Base-by-base conservation (phyloP, 2,113 vertebrate genomes). In the Hydrolagus affinis region DNA sequence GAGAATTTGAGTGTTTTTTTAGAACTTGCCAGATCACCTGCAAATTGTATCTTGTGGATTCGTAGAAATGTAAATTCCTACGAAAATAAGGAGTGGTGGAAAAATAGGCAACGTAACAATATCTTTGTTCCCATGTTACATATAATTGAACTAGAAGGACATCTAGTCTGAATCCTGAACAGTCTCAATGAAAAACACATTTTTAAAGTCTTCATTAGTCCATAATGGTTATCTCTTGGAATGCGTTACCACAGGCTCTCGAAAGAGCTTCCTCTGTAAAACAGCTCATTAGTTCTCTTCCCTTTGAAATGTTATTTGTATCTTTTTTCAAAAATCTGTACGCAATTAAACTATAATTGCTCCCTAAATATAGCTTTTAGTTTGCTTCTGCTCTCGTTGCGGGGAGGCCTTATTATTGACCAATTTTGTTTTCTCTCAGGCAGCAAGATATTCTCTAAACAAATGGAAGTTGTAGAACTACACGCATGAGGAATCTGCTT, bases 201-300 rank as follows among this genome's bases (percentile, higher is more conserved):
- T 83, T 83, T 17, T 28, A 21, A 68, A 83, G 78, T 68, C 78
- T 68, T 83, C 78, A 68, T 68, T 30, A 83, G 78, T 8, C 25
- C 30, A 66, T 83, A 83, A 83, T 83, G 32, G 62, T 83, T 83
- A 83, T 83, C 78, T 83, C 62, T 64, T 83, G 78, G 78, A 83
- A 83, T 83, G 78, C 60, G 19, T 83, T 17, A 25, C 78, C 60
- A 66, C 78, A 83, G 66, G 76, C 57, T 60, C 62, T 62, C 25
- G 60, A 83, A 83, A 66, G 25, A 32, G 78, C 62, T 83, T 83
- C 78, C 78, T 83, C 25, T 32, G 32, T 66, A 83, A 83, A 83
- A 66, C 78, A 83, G 78, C 78, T 83, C 78, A 83, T 83, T 83
- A 83, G 66, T 66, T 60, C 62, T 68, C 28, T 66, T 83, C 78